These are phyloP conservation scores for Octopus sinensis DNA, from an alignment of 1,140 invertebrate species.

Conservation along the genomic window DNA sequence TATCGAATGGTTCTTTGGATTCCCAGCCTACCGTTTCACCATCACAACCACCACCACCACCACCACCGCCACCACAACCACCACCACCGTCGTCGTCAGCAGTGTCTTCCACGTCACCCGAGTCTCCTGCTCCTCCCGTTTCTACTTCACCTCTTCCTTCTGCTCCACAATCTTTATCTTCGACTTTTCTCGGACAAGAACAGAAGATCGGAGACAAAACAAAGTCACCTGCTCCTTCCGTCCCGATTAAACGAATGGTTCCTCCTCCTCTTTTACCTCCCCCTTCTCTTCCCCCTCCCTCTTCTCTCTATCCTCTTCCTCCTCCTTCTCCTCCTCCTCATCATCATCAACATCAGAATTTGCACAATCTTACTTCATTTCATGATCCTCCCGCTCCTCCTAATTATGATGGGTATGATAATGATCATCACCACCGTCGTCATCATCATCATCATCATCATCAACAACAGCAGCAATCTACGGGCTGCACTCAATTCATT, in stretches of 20 bases:
- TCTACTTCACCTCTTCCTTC: background rate
- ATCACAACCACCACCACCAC: background rate
- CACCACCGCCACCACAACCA: background rate
- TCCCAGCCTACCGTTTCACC: background rate
- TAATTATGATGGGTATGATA: no score
- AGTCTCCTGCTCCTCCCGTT: background rate
- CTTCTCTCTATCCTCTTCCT: constrained; percentile 1
- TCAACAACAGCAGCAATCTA: no score
- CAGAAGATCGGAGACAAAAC: no score
- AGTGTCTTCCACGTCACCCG: background rate
- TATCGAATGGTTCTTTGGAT: background rate
- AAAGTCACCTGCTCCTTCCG: no score
- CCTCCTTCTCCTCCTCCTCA: background rate
- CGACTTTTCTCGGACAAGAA: no score
- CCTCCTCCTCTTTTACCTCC: background rate
- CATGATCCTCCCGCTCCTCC: background rate
- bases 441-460: no score
- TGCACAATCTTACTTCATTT: background rate
- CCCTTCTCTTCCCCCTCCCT: background rate
- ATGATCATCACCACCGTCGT: no score
- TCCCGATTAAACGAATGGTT: no score
- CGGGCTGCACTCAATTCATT: no score
- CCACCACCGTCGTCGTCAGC: background rate
- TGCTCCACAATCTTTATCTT: background rate
- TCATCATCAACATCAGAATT: constrained; percentile 17